Evolutionary conservation across 2,113 vertebrate genomes (phyloP), one percentile per base, ranked within the genome.

Genomic region (Pituophis catenifer): DNA sequence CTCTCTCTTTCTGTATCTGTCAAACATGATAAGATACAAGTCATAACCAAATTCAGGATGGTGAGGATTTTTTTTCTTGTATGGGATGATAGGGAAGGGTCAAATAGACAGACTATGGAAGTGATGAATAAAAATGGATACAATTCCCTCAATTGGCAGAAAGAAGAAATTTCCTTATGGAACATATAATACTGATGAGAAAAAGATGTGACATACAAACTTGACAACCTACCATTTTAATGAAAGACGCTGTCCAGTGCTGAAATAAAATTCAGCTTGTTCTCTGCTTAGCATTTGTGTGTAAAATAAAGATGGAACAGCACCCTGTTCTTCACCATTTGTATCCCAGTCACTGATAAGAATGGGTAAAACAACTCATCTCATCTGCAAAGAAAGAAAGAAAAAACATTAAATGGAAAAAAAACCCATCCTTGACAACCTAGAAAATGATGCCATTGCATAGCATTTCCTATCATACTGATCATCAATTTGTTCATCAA

Each of bases 11-110:
- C 33, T 93, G 6, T 38, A 86, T 93, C 54, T 26, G 26, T 38
- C 86, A 86, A 91, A 89, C 86, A 44, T 92, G 6, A 57, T 15
- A 26, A 90, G 52, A n/a, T 15, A 13, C 23, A 55, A 93, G 55
- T 70, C 52, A 52, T 58, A 93, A 90, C 91, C 38, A 38, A 70
- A 85, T 93, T 93, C 57, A 75, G 29, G 75, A 26, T 29, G 89
- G 50, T 59, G 38, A 24, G 87, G 33, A n/a, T 92, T 81, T n/a
- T 92, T 75, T 26, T 88, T 52, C 26, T 65, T 29, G 19, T 58
- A 54, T 50, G 58, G 93, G 33, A 24, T 33, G 50, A 26, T 5
- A 58, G 26, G 48, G 17, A 15, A 24, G 65, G 7, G 38, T 62
- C 55, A 44, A 86, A 19, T 7, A 54, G 23, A 33, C 9, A 62